Evolutionary conservation across 2,888 invertebrate species (phyloP), one percentile per base, ranked within the genome.

Genomic region (Mylabris sibirica): DNA sequence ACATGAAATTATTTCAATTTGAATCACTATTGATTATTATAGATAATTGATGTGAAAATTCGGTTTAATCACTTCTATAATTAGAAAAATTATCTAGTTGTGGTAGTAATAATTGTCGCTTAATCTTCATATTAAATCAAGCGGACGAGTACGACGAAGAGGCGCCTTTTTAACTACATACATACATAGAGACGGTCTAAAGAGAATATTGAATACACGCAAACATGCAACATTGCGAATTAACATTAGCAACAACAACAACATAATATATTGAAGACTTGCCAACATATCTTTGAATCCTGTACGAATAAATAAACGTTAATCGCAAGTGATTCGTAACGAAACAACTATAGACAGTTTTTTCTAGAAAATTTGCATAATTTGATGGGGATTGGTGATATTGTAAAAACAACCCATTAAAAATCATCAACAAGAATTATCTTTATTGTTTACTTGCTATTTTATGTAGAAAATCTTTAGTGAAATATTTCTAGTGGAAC

Each of bases 191-290:
- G 57, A 57, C 22, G 26, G 26, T 57, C 26, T 20, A 53, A 20
- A 9, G 22, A 20, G 20, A 8, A 53, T 14, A 49, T 20, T 20
- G 20, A n/a, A 4, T 44, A 12, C 53, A 24, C 22, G 53, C 57
- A 24, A 57, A 57, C 57, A 57, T 57, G 57, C 57, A 57, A 57
- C 22, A 53, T 53, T 5, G 44, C 20, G 17, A 44, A 53, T 49
- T 24, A 53, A 53, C 57, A 57, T 57, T 26, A 14, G 6, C 8
- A 20, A 1, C 2, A 1, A 57, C 26, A 57, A 26, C 57, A 26
- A 24, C 26, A 57, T 57, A 12, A 57, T 4, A 14, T 24, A 57
- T 57, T 57, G 24, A 57, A 57, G 11, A 24, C 12, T 24, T 14
- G 8, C 12, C 2, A 57, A 57, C 24, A 57, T 57, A 57, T 24